These are phyloP conservation scores for Hemichromis elongatus DNA, from an alignment of 2,113 vertebrate genomes.

Conservation along the genomic window DNA sequence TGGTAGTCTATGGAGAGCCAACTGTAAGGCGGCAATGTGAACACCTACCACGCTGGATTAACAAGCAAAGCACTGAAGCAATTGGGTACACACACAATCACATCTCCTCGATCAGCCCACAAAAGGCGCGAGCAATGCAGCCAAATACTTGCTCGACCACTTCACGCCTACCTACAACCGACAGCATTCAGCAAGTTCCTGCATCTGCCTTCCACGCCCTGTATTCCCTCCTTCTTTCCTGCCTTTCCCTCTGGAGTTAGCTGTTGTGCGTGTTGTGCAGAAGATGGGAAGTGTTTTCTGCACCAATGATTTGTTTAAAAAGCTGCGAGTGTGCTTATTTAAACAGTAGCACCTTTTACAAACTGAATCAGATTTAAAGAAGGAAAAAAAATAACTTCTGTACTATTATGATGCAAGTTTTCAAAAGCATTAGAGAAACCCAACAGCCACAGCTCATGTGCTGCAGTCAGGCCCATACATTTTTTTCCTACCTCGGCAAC, in stretches of 20 bases:
- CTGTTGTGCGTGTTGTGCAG: background rate
- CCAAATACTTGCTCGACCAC: background rate
- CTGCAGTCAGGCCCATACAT: background rate
- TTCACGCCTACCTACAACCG: background rate
- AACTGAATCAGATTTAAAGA: background rate
- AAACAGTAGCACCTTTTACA: background rate
- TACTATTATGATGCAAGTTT: background rate
- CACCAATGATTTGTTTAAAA: background rate
- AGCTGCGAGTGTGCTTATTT: background rate
- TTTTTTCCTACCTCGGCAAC: background rate
- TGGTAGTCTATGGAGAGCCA: background rate
- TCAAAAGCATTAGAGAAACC: background rate
- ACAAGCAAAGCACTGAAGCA: background rate
- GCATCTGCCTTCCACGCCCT: background rate
- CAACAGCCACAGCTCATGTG: background rate
- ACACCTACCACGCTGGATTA: slow-evolving; percentile 3
- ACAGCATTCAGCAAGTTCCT: background rate
- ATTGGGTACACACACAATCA: background rate
- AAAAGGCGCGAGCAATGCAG: background rate
- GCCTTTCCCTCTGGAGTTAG: background rate
- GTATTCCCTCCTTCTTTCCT: background rate
- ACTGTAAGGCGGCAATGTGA: background rate
- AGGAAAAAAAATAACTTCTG: background rate
- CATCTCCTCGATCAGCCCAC: background rate
- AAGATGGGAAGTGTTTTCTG: background rate